A percentile compares a stretch with the other conserved stretches of the same genome.
Evolutionary conservation across 2,888 invertebrate genomes (phyloP).

Genomic region (Eulithis testata): DNA sequence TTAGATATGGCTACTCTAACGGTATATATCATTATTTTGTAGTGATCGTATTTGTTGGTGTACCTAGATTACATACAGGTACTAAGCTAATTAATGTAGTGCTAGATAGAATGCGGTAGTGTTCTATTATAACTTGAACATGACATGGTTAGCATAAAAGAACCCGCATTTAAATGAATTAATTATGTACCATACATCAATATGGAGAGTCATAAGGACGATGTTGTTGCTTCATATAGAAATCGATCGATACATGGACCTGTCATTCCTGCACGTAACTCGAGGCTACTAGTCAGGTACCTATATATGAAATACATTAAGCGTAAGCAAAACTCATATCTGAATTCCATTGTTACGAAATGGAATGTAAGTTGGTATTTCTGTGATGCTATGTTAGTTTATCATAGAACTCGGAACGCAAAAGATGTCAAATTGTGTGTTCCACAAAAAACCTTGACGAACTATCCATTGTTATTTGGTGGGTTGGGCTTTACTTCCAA

Average conservation of each 20-base stretch:
- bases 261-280: constrained; percentile 41
- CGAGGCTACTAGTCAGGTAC: constrained; percentile 8
- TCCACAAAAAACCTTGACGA: too few species aligned
- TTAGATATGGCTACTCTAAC: not conserved
- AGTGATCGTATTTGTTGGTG: not conserved
- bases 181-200: constrained; percentile 63
- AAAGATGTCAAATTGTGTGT: not conserved
- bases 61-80: not conserved
- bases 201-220: constrained; percentile 50
- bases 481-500: not conserved
- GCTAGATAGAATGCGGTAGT: constrained; percentile 76
- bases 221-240: constrained; percentile 51
- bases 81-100: constrained; percentile 56
- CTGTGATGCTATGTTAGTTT: not conserved
- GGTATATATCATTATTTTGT: not conserved
- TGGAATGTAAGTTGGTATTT: too few species aligned
- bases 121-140: constrained; percentile 68
- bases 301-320: not conserved
- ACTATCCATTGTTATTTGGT: not conserved
- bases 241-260: constrained; percentile 45
- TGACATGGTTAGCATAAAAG: constrained; percentile 68
- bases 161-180: constrained; percentile 70
- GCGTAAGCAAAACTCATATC: too few species aligned
- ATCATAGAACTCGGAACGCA: not conserved
- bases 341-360: too few species aligned